Percentiles rank a stretch among this genome's conserved stretches.
phyloP scores from a whole-genome alignment of 2,888 invertebrate species.

The Danaus chrysippus region DNA sequence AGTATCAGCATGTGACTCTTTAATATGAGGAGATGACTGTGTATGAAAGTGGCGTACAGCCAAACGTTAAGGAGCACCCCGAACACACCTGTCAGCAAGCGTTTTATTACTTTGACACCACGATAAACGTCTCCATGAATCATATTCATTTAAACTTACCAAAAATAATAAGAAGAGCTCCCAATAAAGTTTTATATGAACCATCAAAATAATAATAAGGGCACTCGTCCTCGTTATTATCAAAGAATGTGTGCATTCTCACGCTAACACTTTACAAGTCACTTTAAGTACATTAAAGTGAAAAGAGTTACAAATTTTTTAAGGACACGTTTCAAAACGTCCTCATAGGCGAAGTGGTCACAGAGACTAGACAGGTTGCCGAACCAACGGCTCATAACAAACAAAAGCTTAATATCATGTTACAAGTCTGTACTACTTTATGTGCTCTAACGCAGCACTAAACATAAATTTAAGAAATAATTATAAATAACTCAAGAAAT shows the following conservation, averaged over 20 bases:
- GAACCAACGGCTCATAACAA: constrained; percentile 52
- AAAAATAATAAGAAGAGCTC: constrained; percentile 74
- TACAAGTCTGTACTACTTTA: constrained; percentile 57
- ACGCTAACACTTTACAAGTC: constrained; percentile 38
- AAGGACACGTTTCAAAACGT: constrained; percentile 47
- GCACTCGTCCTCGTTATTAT: constrained; percentile 69
- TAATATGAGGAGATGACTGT: constrained; percentile 74
- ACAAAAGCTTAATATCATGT: constrained; percentile 61
- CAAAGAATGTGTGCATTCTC: constrained; percentile 58
- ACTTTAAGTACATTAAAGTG: constrained; percentile 45
- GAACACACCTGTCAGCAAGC: constrained; percentile 60
- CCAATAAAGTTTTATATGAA: constrained; percentile 74
- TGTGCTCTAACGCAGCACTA: constrained; percentile 59
- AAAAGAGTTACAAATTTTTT: constrained; percentile 32
- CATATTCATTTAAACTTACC: constrained; percentile 54
- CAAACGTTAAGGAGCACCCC: constrained; percentile 78
- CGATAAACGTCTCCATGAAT: constrained; percentile 7
- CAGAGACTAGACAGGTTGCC: constrained; percentile 69
- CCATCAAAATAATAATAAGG: constrained; percentile 77
- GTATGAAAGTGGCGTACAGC: constrained; percentile 76
- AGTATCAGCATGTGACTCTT: constrained; percentile 76
- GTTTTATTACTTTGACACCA: constrained; percentile 14
- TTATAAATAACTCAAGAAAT: too few relatives aligned
- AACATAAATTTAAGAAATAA: constrained; percentile 33
- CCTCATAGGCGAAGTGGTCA: constrained; percentile 62